Conservation (phyloP, 2,888 invertebrate species). For the Patella depressa region DNA sequence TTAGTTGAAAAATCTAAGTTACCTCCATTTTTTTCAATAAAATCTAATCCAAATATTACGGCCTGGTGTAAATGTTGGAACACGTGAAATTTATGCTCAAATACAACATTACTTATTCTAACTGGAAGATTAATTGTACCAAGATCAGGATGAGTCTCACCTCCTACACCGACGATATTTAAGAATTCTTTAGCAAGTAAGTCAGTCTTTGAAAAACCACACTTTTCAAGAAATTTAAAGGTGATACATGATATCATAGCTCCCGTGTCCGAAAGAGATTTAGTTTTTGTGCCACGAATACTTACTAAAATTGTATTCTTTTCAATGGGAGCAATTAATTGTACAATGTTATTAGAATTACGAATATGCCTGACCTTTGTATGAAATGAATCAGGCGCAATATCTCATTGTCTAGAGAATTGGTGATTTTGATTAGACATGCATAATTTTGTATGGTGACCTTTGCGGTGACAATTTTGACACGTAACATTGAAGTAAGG, state of each 20-base stretch:
- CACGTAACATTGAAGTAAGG: neutral
- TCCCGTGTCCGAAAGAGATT: neutral
- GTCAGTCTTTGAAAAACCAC: neutral
- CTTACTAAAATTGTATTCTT: neutral
- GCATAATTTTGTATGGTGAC: neutral
- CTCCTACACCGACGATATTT: conserved; percentile 18
- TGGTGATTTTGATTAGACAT: neutral
- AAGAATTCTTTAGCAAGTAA: neutral
- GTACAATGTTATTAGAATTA: neutral
- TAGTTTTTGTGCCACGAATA: neutral
- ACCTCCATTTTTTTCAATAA: conserved; percentile 30
- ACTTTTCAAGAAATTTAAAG: neutral
- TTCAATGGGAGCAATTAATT: neutral
- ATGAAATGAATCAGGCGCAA: neutral
- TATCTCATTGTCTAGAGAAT: neutral
- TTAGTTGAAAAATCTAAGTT: too few relatives aligned
- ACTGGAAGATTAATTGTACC: conserved; percentile 19
- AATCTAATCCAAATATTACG: conserved; percentile 35
- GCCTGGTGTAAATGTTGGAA: conserved; percentile 11
- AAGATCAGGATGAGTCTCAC: conserved; percentile 10
- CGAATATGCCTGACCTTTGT: neutral
- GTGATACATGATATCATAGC: neutral
- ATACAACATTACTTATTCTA: neutral
- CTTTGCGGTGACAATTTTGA: neutral
- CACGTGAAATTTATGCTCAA: conserved; percentile 21